A percentile compares a stretch with the other conserved stretches of the same genome.
phyloP scores from a whole-genome alignment of 2,797 vertebrate genomes.

The Echiichthys vipera region DNA sequence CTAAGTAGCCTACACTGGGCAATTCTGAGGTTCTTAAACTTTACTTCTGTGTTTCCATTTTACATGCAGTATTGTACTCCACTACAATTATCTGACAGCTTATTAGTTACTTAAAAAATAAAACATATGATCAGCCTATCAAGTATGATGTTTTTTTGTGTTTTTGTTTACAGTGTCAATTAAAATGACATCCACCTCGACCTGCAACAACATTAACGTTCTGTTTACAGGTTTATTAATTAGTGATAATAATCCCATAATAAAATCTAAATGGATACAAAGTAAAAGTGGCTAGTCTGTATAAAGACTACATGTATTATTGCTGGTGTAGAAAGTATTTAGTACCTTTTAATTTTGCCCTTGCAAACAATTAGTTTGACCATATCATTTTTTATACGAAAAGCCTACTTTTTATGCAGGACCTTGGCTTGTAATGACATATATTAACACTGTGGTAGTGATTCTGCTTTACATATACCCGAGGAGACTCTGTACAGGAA shows the following conservation, averaged over 20 bases:
- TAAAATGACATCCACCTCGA: neutral
- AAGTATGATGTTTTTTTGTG: no score
- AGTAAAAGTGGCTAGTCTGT: neutral
- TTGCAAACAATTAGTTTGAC: no score
- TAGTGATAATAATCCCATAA: neutral
- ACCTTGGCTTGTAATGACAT: neutral
- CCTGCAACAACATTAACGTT: neutral
- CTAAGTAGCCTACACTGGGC: no score
- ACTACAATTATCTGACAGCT: neutral
- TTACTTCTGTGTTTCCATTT: neutral
- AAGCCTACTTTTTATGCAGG: no score
- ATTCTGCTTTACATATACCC: neutral
- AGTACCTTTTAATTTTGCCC: no score
- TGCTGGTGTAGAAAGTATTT: neutral
- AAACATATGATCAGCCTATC: neutral
- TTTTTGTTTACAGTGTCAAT: no score
- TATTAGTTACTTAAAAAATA: neutral
- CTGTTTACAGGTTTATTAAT: neutral
- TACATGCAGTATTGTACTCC: neutral
- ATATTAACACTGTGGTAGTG: neutral
- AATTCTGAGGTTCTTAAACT: neutral
- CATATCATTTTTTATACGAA: no score
- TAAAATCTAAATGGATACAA: neutral
- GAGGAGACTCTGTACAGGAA: neutral
- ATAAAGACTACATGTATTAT: neutral